phyloP scores from a whole-genome alignment of 2,797 vertebrate genomes.

The Tarsius wallacei region DNA sequence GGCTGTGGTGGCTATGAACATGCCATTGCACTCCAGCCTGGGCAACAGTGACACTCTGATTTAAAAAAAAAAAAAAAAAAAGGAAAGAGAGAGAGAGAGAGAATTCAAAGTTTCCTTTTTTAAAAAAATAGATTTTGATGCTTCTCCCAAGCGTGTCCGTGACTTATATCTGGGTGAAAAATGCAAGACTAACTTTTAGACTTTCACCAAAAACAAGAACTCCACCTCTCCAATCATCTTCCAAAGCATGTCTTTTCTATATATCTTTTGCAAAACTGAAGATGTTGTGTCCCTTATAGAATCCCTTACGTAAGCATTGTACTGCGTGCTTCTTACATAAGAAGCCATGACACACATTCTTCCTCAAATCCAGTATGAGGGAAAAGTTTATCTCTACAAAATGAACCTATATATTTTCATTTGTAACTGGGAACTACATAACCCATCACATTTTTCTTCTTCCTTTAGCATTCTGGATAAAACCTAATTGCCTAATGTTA shows the following conservation, averaged over 20 bases:
- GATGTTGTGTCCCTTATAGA: background rate
- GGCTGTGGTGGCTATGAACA: too few species aligned
- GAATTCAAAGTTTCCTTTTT: background rate
- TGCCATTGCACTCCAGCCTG: too few species aligned
- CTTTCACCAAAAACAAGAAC: background rate
- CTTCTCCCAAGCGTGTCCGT: background rate
- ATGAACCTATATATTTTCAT: background rate
- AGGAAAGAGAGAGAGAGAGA: background rate
- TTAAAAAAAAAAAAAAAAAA: too few species aligned
- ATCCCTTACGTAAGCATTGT: background rate
- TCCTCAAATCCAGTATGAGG: background rate
- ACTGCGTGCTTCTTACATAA: background rate
- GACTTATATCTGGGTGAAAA: background rate
- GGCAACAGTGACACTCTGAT: too few species aligned
- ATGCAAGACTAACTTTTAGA: background rate
- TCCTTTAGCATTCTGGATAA: background rate
- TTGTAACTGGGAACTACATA: background rate
- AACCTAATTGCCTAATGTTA: background rate
- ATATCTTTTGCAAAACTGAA: slow-evolving; percentile 32
- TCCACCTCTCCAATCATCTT: background rate
- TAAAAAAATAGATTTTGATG: background rate
- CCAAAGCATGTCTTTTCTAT: background rate
- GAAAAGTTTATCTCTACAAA: background rate
- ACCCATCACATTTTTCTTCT: background rate
- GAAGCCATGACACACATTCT: background rate